Evolutionary conservation across 1,140 invertebrate genomes (phyloP).

Genomic region (Spodoptera frugiperda): DNA sequence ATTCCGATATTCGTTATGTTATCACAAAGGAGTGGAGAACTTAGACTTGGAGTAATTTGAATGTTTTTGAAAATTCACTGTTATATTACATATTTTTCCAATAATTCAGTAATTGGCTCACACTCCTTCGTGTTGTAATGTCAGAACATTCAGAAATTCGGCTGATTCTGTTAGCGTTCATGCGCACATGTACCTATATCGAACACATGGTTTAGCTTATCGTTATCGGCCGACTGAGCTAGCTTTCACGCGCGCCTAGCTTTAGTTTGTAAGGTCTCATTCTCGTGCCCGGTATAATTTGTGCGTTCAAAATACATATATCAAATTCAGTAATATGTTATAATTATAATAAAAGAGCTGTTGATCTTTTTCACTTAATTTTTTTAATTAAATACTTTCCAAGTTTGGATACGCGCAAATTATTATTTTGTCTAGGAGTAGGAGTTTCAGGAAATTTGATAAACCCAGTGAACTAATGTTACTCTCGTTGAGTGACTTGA

Average conservation of each 20-base stretch:
- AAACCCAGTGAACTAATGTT: too few relatives aligned
- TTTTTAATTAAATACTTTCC: neutral
- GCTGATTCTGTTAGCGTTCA: slow-evolving; percentile 32
- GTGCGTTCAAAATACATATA: neutral
- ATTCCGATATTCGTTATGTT: too few relatives aligned
- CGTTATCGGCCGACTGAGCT: slow-evolving; percentile 1
- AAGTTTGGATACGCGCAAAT: neutral
- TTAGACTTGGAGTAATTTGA: too few relatives aligned
- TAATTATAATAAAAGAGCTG: too few relatives aligned
- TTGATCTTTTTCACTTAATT: too few relatives aligned
- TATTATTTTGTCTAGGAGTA: neutral
- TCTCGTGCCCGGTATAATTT: neutral
- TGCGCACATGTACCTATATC: slow-evolving; percentile 5
- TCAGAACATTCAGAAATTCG: neutral
- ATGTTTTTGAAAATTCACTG: too few relatives aligned
- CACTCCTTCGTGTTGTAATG: too few relatives aligned
- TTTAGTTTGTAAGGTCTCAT: neutral
- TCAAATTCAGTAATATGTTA: too few relatives aligned
- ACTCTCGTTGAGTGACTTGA: too few relatives aligned
- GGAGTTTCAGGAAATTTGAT: neutral
- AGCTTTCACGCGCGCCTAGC: slow-evolving; percentile 23
- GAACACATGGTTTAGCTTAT: slow-evolving; percentile 7
- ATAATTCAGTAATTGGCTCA: too few relatives aligned
- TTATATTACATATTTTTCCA: too few relatives aligned
- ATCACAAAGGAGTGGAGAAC: too few relatives aligned